Evolutionary conservation across 2,888 invertebrate genomes (phyloP), one percentile per base, ranked within the genome.

Genomic region (Notodonta dromedarius): DNA sequence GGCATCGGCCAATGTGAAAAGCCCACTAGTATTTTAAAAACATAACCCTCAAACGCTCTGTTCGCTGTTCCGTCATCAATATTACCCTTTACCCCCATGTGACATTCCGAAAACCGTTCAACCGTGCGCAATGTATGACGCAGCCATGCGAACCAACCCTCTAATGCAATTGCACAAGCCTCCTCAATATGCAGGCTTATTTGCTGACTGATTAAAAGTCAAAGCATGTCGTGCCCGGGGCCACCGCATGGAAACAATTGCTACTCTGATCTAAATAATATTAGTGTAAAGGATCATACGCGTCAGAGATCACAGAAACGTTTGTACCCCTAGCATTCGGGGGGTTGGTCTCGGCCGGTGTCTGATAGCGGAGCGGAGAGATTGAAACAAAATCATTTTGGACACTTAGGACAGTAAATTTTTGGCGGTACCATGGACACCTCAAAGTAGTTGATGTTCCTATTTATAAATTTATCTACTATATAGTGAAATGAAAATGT

Each of bases 151-250:
- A 80, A 82, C 69, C 70, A 80, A 79, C 82, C 84, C 85, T 67
- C 89, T 92, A 90, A 93, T 82, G 77, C 91, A 92, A 93, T 93
- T 93, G 87, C 91, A 90, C 92, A 92, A 60, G 73, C 74, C 84
- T 90, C 81, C 90, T 91, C 91, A 89, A 90, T 90, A 91, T 90
- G 91, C 91, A 88, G 76, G 76, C 79, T 83, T 90, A 88, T 93
- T 91, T 90, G 91, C 85, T 76, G 80, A 86, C 87, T 92, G 92
- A 92, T 92, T 91, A 92, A 91, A 93, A 91, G 91, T 89, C 87
- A 89, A 87, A 86, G 88, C 88, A 11, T 87, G 89, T 89, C 90
- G 74, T 86, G 87, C 87, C 86, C 65, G 74, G 70, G 83, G 86
- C 85, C 74, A 81, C 86, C 85, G 83, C 86, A 81, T 77, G 84